Evolutionary conservation across 2,113 vertebrate species (phyloP).

Genomic region (Ardeotis arabs): DNA sequence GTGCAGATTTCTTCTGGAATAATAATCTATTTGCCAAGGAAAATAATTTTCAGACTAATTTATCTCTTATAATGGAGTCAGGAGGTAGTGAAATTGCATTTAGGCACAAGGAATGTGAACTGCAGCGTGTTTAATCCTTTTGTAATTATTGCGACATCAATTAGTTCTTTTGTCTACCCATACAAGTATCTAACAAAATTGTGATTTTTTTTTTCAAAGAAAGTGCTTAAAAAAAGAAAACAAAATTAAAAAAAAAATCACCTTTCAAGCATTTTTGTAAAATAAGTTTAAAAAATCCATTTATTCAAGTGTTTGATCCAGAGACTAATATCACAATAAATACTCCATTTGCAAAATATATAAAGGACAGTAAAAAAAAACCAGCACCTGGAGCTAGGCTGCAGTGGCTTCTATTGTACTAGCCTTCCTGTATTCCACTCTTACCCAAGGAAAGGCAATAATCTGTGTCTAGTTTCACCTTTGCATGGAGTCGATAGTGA

Average conservation of each 20-base stretch:
- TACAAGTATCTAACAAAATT: neutral
- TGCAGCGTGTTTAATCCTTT: neutral
- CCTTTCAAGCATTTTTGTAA: neutral
- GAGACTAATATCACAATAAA: neutral
- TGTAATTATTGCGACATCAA: neutral
- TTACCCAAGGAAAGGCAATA: neutral
- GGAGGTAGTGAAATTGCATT: neutral
- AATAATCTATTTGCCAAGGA: neutral
- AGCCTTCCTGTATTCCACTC: neutral
- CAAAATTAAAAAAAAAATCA: neutral
- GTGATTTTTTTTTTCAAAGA: neutral
- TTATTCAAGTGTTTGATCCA: neutral
- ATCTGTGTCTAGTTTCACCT: neutral
- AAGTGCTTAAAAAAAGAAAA: neutral
- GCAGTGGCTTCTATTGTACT: neutral
- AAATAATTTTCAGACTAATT: neutral
- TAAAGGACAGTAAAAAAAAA: neutral
- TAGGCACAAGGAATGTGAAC: neutral
- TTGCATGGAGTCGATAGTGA: neutral
- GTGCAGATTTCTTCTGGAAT: neutral
- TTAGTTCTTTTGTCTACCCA: neutral
- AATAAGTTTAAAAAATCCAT: neutral
- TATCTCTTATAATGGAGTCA: neutral
- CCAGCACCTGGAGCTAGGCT: neutral
- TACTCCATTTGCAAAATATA: neutral